Evolutionary conservation across 2,113 vertebrate species (phyloP).

Genomic region (Xenopus borealis): DNA sequence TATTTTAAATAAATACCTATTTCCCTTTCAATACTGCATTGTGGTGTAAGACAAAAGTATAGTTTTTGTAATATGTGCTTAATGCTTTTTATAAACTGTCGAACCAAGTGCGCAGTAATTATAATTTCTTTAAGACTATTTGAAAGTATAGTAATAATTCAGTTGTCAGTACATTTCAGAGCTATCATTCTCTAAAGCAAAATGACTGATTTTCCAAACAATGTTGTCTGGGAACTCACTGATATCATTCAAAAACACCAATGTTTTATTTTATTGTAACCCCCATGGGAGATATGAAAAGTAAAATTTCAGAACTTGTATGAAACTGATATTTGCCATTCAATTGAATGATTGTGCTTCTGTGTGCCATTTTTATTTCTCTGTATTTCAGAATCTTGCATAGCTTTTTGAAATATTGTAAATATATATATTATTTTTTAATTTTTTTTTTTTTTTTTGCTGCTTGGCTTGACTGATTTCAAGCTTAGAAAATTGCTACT

Average conservation of each 20-base stretch:
- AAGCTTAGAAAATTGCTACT: not conserved
- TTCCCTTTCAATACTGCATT: no score
- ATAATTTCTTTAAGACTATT: not conserved
- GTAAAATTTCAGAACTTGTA: not conserved
- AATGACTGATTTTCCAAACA: not conserved
- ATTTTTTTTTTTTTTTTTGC: no score
- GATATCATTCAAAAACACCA: not conserved
- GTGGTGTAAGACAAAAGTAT: no score
- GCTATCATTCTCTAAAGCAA: not conserved
- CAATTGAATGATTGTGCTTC: conserved; percentile 4
- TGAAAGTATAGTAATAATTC: not conserved
- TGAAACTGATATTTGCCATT: not conserved
- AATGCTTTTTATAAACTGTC: no score
- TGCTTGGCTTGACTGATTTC: not conserved
- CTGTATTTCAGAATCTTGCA: not conserved
- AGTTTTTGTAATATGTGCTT: no score
- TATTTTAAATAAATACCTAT: no score
- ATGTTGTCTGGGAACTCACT: not conserved
- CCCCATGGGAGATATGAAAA: not conserved
- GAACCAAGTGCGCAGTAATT: not conserved
- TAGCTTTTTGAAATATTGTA: not conserved
- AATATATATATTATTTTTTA: no score
- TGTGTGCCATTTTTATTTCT: not conserved
- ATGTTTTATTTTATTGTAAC: not conserved
- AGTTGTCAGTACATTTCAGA: not conserved